A percentile compares a stretch with the other conserved stretches of the same genome.
Conservation (phyloP, 2,797 vertebrate species). For the Danio aesculapii region DNA sequence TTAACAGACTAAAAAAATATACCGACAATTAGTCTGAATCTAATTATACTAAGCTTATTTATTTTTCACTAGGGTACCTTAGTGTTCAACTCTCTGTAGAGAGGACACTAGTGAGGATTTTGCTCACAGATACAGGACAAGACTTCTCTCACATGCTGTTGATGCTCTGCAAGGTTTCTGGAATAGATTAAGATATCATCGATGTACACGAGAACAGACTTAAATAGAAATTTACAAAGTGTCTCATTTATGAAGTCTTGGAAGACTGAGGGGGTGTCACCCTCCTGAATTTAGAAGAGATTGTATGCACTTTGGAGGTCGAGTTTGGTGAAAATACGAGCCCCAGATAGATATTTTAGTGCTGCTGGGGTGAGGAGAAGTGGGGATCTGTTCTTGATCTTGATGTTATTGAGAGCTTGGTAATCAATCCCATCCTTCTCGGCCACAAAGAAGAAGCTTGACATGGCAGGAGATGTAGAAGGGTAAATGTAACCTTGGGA, state of each 20-base stretch:
- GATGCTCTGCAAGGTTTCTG: neutral
- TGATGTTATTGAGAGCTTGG: neutral
- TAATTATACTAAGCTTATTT: no score
- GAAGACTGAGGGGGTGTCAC: neutral
- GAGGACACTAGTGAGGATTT: neutral
- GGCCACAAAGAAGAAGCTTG: neutral
- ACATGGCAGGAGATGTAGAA: no score
- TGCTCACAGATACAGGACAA: neutral
- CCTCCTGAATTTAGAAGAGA: neutral
- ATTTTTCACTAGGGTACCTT: no score
- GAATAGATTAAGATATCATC: no score
- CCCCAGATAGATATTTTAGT: neutral
- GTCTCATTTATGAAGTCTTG: no score
- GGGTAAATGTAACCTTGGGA: no score
- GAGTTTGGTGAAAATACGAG: neutral
- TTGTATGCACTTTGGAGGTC: neutral
- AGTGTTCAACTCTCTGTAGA: no score
- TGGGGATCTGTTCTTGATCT: neutral
- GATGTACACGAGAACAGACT: no score
- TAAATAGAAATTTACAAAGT: no score
- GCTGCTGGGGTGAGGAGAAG: neutral
- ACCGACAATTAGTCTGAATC: no score
- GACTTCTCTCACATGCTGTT: neutral
- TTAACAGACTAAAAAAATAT: no score
- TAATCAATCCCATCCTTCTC: neutral